A percentile compares a stretch with the other conserved stretches of the same genome.
phyloP scores from a whole-genome alignment of 2,888 invertebrate genomes.

The Tanypteryx hageni region DNA sequence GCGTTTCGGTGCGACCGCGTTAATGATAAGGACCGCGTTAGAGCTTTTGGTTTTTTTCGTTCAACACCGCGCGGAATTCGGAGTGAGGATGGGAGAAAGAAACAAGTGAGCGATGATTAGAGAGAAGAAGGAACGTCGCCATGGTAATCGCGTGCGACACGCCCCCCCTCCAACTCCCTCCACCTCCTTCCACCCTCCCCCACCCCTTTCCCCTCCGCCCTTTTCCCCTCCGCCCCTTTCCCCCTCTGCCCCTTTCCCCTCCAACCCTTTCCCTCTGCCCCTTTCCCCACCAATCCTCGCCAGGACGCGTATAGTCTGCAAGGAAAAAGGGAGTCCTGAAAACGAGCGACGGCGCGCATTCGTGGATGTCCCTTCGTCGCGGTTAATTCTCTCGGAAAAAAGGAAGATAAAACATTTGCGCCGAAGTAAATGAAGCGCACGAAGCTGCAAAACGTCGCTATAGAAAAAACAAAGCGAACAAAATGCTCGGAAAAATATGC shows the following conservation, averaged over 20 bases:
- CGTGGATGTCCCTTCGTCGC: neutral
- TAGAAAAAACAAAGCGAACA: neutral
- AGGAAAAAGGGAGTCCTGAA: neutral
- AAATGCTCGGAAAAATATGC: neutral
- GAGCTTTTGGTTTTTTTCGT: neutral
- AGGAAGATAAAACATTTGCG: neutral
- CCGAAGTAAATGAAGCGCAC: neutral
- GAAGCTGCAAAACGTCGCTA: neutral
- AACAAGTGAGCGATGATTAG: neutral
- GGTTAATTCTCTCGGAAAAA: slow-evolving; percentile 19
- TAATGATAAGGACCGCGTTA: neutral
- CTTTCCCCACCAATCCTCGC: no score
- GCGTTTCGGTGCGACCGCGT: neutral
- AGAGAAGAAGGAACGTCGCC: neutral
- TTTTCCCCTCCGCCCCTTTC: no score
- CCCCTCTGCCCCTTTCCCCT: no score
- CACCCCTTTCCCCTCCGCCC: no score
- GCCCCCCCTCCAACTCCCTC: no score
- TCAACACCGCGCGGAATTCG: neutral
- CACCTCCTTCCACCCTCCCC: no score
- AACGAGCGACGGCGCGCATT: neutral
- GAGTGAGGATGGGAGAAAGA: neutral
- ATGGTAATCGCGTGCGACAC: neutral
- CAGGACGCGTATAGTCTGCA: neutral
- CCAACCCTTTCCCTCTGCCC: no score